Evolutionary conservation across 2,888 invertebrate genomes (phyloP).

Genomic region (Drosophila macrothrix): DNA sequence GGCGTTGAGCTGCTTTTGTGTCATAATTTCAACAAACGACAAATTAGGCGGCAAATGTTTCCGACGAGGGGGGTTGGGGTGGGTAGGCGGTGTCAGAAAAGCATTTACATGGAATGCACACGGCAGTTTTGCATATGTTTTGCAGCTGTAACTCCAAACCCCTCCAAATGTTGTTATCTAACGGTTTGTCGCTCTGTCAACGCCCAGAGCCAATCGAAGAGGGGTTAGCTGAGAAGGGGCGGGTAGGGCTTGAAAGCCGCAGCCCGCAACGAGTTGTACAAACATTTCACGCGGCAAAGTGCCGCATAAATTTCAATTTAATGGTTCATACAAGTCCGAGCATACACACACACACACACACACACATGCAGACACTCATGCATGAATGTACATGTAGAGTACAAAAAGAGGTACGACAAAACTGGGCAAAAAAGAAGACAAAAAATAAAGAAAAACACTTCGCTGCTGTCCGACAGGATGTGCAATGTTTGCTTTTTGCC

Average conservation of each 20-base stretch:
- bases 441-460: slow-evolving; percentile 2
- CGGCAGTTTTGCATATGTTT: slow-evolving; percentile 78
- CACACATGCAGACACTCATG: slow-evolving; percentile 1
- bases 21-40: slow-evolving; percentile 75
- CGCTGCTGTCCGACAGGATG: slow-evolving; percentile 49
- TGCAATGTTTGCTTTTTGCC: slow-evolving; percentile 69
- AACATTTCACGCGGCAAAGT: slow-evolving; percentile 80
- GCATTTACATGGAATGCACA: slow-evolving; percentile 75
- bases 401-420: slow-evolving; percentile 76
- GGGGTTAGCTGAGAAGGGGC: background rate
- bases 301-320: slow-evolving; percentile 80
- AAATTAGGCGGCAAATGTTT: slow-evolving; percentile 71
- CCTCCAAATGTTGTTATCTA: slow-evolving; percentile 68
- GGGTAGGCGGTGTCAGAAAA: slow-evolving; percentile 45
- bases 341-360: slow-evolving; percentile 19
- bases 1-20: slow-evolving; percentile 58
- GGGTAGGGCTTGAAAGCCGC: slow-evolving; percentile 55
- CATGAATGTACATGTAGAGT: background rate
- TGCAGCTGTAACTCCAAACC: slow-evolving; percentile 15
- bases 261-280: slow-evolving; percentile 81
- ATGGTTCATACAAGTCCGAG: slow-evolving; percentile 63
- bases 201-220: slow-evolving; percentile 59
- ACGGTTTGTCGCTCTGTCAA: slow-evolving; percentile 78
- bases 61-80: slow-evolving; percentile 7
- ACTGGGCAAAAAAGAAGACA: slow-evolving; percentile 28